A percentile compares a stretch with the other conserved stretches of the same genome.
Evolutionary conservation across 2,113 vertebrate species (phyloP).

Genomic region (Esox niger): DNA sequence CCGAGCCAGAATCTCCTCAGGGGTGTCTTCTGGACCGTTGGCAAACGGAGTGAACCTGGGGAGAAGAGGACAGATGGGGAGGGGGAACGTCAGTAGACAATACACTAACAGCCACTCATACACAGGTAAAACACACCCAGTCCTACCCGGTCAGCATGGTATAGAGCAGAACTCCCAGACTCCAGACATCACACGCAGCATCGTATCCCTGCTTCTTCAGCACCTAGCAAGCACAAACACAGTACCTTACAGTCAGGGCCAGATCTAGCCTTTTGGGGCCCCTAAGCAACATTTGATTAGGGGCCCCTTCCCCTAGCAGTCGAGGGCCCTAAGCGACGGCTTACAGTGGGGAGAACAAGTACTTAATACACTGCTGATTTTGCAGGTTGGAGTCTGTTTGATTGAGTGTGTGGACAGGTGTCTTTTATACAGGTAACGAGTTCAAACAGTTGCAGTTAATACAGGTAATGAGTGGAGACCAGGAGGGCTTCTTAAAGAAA

Average conservation of each 20-base stretch:
- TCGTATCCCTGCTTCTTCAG: conserved; percentile 87
- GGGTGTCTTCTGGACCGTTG: conserved; percentile 81
- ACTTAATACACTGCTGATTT: too few species aligned
- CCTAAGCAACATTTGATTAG: too few species aligned
- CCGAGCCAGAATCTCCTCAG: conserved; percentile 79
- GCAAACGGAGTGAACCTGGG: conserved; percentile 27
- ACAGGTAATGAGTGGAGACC: too few species aligned
- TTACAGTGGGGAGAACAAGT: too few species aligned
- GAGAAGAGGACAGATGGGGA: neutral
- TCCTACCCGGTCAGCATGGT: conserved; percentile 82
- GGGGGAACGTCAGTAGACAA: neutral
- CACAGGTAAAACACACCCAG: neutral
- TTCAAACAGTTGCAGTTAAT: too few species aligned
- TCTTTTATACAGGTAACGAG: too few species aligned
- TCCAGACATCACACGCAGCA: conserved; percentile 90
- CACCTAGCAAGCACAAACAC: conserved; percentile 65
- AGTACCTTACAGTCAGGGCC: neutral
- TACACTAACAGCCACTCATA: neutral
- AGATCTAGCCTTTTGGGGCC: too few species aligned
- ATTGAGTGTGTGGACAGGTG: too few species aligned
- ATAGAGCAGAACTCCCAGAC: conserved; percentile 85
- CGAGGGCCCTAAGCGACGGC: too few species aligned
- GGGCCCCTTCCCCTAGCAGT: too few species aligned
- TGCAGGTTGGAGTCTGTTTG: too few species aligned
- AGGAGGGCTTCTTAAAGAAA: too few species aligned